phyloP scores from a whole-genome alignment of 2,888 invertebrate species.

The Pomacea canaliculata region DNA sequence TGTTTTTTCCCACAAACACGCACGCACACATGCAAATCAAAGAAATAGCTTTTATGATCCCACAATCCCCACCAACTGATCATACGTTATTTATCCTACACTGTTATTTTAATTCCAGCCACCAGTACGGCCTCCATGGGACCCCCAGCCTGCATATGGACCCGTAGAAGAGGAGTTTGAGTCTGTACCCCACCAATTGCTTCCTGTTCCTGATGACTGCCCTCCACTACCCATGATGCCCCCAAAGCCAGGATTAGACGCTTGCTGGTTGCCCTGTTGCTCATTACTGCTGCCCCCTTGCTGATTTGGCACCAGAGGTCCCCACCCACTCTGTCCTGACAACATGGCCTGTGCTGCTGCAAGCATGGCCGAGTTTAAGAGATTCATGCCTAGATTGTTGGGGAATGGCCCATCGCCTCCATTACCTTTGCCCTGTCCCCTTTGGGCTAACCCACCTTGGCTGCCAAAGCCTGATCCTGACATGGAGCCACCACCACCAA shows the following conservation, averaged over 20 bases:
- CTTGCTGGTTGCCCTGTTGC: constrained; percentile 19
- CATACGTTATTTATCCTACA: neutral
- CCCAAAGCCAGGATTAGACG: constrained; percentile 27
- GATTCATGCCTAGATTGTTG: constrained; percentile 56
- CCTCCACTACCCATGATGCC: constrained; percentile 30
- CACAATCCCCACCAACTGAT: neutral
- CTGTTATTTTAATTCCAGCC: constrained; percentile 36
- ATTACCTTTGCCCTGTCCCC: constrained; percentile 31
- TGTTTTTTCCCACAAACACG: neutral
- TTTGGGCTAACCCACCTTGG: constrained; percentile 28
- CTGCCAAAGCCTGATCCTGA: constrained; percentile 28
- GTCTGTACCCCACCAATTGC: constrained; percentile 30
- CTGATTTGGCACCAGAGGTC: constrained; percentile 34
- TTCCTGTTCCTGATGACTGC: constrained; percentile 23
- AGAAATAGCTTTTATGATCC: no score
- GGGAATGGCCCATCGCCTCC: constrained; percentile 31
- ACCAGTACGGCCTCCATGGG: constrained; percentile 31
- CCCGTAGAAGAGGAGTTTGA: constrained; percentile 29
- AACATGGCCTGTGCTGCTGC: constrained; percentile 62
- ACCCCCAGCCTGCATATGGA: constrained; percentile 37
- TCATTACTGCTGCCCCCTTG: constrained; percentile 40
- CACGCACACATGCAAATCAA: neutral
- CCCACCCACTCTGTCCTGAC: constrained; percentile 46
- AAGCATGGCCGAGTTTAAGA: constrained; percentile 59
- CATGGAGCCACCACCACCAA: constrained; percentile 26